Percentiles rank a stretch among this genome's conserved stretches.
These are phyloP conservation scores for Hydraecia micacea DNA, from an alignment of 2,888 invertebrate species.

Conservation along the genomic window DNA sequence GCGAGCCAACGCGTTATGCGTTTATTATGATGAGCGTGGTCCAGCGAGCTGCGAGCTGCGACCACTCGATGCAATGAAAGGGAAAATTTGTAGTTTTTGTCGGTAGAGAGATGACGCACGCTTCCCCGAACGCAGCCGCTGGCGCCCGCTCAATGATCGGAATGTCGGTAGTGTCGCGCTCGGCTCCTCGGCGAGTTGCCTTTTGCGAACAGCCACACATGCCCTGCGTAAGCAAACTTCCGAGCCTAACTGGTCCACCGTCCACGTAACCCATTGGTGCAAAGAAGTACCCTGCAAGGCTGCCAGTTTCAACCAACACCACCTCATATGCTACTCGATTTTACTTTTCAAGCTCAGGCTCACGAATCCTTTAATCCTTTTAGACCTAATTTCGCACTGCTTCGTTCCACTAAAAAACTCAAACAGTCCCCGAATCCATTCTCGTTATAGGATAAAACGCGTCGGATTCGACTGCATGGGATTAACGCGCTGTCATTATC, in stretches of 20 bases:
- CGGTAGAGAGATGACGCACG: conserved; percentile 81
- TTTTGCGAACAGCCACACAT: conserved; percentile 55
- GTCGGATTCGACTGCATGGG: conserved; percentile 7
- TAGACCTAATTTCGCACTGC: not conserved
- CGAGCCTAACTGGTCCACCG: conserved; percentile 59
- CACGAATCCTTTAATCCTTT: not conserved
- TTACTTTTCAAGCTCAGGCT: conserved; percentile 1
- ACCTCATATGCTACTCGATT: not conserved
- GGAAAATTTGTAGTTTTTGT: conserved; percentile 89
- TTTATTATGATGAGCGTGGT: conserved; percentile 81
- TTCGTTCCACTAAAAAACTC: conserved; percentile 19
- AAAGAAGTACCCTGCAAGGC: not conserved
- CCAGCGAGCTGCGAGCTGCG: conserved; percentile 58
- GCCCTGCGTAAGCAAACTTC: conserved; percentile 46
- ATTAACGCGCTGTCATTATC: conserved; percentile 54
- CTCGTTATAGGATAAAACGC: conserved; percentile 20
- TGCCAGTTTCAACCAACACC: not conserved
- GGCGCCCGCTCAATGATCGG: conserved; percentile 71
- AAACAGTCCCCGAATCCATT: conserved; percentile 16
- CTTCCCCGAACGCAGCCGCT: conserved; percentile 79
- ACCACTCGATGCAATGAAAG: conserved; percentile 86
- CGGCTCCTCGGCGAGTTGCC: conserved; percentile 69
- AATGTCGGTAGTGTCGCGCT: conserved; percentile 71
- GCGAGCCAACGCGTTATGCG: conserved; percentile 81
- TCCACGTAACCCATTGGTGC: conserved; percentile 32